phyloP scores from a whole-genome alignment of 2,888 invertebrate genomes.

The Oscheius sp. region DNA sequence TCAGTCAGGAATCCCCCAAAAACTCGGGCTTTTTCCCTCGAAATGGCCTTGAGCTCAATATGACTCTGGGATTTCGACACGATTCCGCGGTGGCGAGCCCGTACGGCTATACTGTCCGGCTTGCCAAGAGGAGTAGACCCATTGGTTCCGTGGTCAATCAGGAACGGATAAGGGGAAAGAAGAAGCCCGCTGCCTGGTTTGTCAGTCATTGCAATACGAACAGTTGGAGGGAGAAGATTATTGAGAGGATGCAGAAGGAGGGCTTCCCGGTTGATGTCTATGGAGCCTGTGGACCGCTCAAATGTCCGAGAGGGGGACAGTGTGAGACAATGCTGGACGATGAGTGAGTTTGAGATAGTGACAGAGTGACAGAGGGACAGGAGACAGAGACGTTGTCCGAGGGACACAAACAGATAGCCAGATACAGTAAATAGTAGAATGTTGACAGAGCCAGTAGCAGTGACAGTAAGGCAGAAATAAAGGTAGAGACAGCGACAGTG shows the following conservation, averaged over 20 bases:
- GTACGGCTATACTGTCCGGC: conserved; percentile 70
- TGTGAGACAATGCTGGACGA: conserved; percentile 65
- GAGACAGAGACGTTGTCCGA: too few species aligned
- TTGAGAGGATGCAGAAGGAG: conserved; percentile 63
- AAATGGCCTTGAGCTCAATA: conserved; percentile 53
- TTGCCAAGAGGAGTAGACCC: conserved; percentile 50
- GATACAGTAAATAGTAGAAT: too few species aligned
- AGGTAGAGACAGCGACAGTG: too few species aligned
- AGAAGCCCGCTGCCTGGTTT: conserved; percentile 68
- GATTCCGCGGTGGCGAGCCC: conserved; percentile 68
- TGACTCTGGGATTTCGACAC: conserved; percentile 69
- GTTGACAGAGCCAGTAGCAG: too few species aligned
- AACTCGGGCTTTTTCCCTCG: conserved; percentile 44
- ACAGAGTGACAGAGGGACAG: too few species aligned
- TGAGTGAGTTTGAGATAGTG: conserved; percentile 50
- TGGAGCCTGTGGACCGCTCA: conserved; percentile 66
- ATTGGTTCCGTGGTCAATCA: neutral
- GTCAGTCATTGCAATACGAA: conserved; percentile 69
- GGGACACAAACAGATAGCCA: too few species aligned
- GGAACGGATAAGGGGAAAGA: conserved; percentile 52
- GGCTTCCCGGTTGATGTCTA: conserved; percentile 66
- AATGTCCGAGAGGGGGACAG: conserved; percentile 57
- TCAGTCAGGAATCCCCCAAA: conserved; percentile 60
- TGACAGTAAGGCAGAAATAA: too few species aligned
- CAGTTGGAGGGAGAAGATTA: conserved; percentile 60